Evolutionary conservation across 64 coral and sea anemone species (phyloP), one percentile per base, ranked within the genome.

Genomic region (Pachyseris speciosa): DNA sequence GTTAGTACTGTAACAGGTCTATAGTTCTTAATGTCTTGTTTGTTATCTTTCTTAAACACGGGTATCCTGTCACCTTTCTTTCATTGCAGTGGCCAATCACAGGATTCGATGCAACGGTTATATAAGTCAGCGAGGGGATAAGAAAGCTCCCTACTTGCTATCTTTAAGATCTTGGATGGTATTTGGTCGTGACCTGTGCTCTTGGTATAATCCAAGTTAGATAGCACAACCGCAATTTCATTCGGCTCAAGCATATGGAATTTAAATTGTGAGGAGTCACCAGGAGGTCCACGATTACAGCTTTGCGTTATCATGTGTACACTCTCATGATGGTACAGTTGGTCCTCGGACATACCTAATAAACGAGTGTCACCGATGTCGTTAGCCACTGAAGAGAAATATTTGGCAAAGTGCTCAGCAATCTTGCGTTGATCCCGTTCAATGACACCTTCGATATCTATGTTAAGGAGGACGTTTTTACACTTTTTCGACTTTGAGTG

Each of bases 51-150:
- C 59, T 48, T 86, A 39, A 64, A 58, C n/a, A 84, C 81, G 13
- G 81, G 81, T 39, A 47, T 9, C 81, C 81, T 64, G 12, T 86
- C 83, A 34, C 83, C 83, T 67, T 69, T 67, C n/a, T 86, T 69
- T 63, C 83, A 86, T 64, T 27, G 31, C 24, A 16, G 17, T 11
- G 61, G 83, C 30, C 61, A 86, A 32, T 47, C 34, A 36, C 66
- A 25, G 3, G 60, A 67, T 27, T 86, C 49, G 30, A 86, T 86
- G 37, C 34, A 69, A 16, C 30, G 11, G 47, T 86, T 86, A 25
- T 47, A 86, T 13, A 86, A 45, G 41, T 25, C 47, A n/a, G 83
- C 61, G 27, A 69, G 40, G 8, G 83, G 57, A 29, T 28, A 29
- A 45, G 83, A 61, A 39, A 86, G 83, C 22, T 69, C 83, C n/a